A percentile compares a stretch with the other conserved stretches of the same genome.
phyloP scores from a whole-genome alignment of 2,797 vertebrate species.

The Microctenopoma stevenorrisi region DNA sequence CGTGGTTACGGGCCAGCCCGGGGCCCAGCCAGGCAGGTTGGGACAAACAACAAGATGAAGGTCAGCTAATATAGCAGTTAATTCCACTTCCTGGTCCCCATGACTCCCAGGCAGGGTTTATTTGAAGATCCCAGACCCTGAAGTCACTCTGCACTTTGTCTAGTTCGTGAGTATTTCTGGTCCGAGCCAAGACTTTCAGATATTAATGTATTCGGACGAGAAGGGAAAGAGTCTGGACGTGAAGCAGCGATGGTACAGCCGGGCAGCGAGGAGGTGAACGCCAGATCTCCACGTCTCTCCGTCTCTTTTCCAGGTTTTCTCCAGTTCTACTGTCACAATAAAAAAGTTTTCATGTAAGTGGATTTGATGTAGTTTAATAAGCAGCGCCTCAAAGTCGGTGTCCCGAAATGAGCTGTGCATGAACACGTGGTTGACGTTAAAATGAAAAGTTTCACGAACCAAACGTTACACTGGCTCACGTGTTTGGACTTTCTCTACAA shows the following conservation, averaged over 20 bases:
- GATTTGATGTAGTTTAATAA: no score
- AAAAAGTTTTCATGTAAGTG: no score
- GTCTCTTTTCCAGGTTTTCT: background rate
- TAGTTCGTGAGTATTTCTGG: constrained; percentile 78
- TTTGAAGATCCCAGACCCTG: constrained; percentile 99
- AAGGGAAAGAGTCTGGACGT: constrained; percentile 60
- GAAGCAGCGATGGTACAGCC: constrained; percentile 8
- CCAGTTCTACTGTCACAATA: no score
- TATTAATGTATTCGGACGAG: constrained; percentile 92
- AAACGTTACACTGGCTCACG: no score
- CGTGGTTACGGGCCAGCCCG: constrained; percentile 95
- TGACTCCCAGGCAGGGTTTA: constrained; percentile 95
- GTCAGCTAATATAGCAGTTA: constrained; percentile 97
- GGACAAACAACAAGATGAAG: constrained; percentile 95
- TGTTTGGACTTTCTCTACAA: no score
- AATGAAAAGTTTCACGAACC: no score
- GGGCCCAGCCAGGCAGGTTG: constrained; percentile 91
- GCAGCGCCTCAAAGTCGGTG: no score
- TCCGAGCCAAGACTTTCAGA: constrained; percentile 89
- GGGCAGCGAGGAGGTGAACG: constrained; percentile 19
- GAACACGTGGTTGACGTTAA: no score
- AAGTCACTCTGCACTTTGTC: constrained; percentile 94
- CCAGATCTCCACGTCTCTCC: background rate
- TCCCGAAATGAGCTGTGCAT: no score
- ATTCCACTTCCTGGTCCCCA: constrained; percentile 96